Conservation (phyloP, 2,888 invertebrate genomes). For the Maniola hyperantus region DNA sequence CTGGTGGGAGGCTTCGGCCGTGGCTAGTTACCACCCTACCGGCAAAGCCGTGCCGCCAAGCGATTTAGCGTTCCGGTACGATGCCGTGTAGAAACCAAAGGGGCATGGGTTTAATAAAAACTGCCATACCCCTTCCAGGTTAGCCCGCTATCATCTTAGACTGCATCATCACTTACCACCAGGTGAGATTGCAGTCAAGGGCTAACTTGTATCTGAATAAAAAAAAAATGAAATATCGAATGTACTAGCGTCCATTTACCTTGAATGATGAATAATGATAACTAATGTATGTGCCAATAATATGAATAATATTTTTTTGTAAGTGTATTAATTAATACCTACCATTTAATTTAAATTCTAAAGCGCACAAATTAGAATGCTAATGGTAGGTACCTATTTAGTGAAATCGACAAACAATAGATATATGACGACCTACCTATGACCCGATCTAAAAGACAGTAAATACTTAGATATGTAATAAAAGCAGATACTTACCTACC, state of each 20-base stretch:
- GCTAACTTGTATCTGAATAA: too few species aligned
- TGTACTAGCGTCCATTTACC: slow-evolving; percentile 70
- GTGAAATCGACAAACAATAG: slow-evolving; percentile 15
- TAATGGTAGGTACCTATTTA: background rate
- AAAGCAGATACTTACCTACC: background rate
- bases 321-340: slow-evolving; percentile 63
- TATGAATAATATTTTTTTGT: slow-evolving; percentile 68
- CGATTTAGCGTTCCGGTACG: too few species aligned
- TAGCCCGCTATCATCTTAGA: too few species aligned
- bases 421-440: slow-evolving; percentile 20
- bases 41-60: too few species aligned
- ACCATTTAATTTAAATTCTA: slow-evolving; percentile 54
- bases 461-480: background rate
- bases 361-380: slow-evolving; percentile 32
- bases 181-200: too few species aligned
- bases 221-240: slow-evolving; percentile 71
- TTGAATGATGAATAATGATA: slow-evolving; percentile 76
- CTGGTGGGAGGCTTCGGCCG: too few species aligned
- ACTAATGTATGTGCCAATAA: slow-evolving; percentile 46
- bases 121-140: too few species aligned
- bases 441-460: slow-evolving; percentile 10
- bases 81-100: too few species aligned
- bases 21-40: too few species aligned
- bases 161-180: too few species aligned
- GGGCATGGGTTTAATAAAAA: too few species aligned